phyloP scores from a whole-genome alignment of 2,113 vertebrate species.

The Entomyzon cyanotis region DNA sequence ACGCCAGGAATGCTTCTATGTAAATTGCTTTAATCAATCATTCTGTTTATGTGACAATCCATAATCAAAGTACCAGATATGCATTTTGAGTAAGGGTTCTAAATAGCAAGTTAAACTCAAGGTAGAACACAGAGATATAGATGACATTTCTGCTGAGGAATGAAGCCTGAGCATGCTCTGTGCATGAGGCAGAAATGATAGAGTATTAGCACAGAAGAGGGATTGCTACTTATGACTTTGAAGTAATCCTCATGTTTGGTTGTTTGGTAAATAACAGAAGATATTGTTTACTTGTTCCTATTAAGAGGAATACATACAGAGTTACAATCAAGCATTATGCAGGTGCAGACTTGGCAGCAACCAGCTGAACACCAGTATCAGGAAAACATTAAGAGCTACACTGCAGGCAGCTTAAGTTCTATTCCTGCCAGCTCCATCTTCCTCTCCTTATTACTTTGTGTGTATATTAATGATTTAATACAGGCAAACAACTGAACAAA shows the following conservation, averaged over 20 bases:
- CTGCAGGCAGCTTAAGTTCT: neutral
- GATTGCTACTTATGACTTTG: neutral
- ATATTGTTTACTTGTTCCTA: constrained; percentile 18
- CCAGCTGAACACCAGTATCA: neutral
- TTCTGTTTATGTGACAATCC: constrained; percentile 57
- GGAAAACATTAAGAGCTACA: neutral
- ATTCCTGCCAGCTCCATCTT: neutral
- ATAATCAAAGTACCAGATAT: constrained; percentile 64
- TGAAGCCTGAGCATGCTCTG: neutral
- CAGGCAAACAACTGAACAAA: neutral
- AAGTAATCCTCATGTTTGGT: constrained; percentile 19
- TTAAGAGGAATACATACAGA: constrained; percentile 30
- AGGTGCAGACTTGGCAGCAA: constrained; percentile 24
- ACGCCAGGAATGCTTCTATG: constrained; percentile 48
- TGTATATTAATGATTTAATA: neutral
- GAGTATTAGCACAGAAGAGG: neutral
- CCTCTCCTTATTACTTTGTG: neutral
- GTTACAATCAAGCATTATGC: constrained; percentile 20
- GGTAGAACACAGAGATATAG: neutral
- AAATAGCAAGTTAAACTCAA: constrained; percentile 20
- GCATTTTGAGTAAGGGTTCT: constrained; percentile 44
- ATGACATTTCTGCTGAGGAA: neutral
- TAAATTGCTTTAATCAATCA: constrained; percentile 70
- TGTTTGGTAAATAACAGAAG: constrained; percentile 46
- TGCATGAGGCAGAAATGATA: neutral